Percentiles rank a stretch among this genome's conserved stretches.
phyloP scores from a whole-genome alignment of 2,797 vertebrate species.

The Pampus argenteus region DNA sequence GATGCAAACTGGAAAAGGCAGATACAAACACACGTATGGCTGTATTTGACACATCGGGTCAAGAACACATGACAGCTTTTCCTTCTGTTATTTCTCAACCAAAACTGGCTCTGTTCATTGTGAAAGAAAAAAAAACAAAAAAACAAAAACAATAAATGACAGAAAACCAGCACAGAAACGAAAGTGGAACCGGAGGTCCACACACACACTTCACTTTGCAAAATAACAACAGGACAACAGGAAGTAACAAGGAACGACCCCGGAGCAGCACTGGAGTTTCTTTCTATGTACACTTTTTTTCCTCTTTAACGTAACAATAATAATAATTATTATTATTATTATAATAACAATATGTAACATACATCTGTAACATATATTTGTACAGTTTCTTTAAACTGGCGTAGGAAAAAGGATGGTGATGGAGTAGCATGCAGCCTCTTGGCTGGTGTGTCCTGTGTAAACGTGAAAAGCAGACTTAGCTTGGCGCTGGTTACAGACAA shows the following conservation, averaged over 20 bases:
- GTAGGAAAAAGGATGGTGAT: constrained; percentile 65
- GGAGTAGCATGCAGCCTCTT: constrained; percentile 76
- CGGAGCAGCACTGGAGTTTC: constrained; percentile 75
- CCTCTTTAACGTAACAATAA: constrained; percentile 66
- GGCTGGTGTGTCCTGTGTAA: constrained; percentile 75
- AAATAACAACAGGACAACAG: constrained; percentile 39
- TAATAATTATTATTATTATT: constrained; percentile 62
- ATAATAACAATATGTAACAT: constrained; percentile 67
- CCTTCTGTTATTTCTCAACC: constrained; percentile 31
- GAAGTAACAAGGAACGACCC: constrained; percentile 60
- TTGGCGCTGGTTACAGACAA: constrained; percentile 65
- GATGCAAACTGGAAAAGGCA: constrained; percentile 50
- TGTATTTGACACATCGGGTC: constrained; percentile 36
- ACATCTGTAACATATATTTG: constrained; percentile 71
- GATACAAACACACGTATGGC: constrained; percentile 41
- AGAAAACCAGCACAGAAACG: constrained; percentile 48
- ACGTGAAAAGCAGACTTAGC: constrained; percentile 70
- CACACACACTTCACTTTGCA: constrained; percentile 67
- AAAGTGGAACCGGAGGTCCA: constrained; percentile 65
- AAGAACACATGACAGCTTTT: constrained; percentile 21
- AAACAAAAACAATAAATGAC: constrained; percentile 1
- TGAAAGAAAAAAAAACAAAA: constrained; percentile 24
- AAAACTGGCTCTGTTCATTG: constrained; percentile 35
- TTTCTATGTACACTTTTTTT: constrained; percentile 77
- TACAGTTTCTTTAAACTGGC: constrained; percentile 69